Percentiles rank a stretch among this genome's conserved stretches.
Conservation (phyloP, 1,140 invertebrate genomes). For the Sarcophaga peregrina region DNA sequence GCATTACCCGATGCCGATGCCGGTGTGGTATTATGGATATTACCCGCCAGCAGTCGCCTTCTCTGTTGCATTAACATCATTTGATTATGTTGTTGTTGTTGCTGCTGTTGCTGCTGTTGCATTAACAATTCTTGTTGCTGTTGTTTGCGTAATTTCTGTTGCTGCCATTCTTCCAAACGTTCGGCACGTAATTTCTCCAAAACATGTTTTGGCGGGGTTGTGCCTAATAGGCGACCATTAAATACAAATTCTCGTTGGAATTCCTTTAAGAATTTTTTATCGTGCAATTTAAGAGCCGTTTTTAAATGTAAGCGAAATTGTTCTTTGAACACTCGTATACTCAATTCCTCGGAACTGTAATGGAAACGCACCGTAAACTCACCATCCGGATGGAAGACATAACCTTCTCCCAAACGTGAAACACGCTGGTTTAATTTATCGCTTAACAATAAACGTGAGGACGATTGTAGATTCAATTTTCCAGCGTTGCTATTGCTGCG, state of each 20-base stretch:
- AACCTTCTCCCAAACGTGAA: conserved; percentile 55
- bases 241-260: conserved; percentile 62
- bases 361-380: conserved; percentile 61
- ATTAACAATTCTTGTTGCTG: conserved; percentile 23
- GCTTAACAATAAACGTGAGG: background rate
- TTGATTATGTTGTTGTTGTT: conserved; percentile 28
- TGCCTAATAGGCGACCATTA: conserved; percentile 56
- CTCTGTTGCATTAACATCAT: conserved; percentile 48
- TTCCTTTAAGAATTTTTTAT: conserved; percentile 61
- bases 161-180: conserved; percentile 58
- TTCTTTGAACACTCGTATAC: conserved; percentile 59
- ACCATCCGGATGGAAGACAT: conserved; percentile 60
- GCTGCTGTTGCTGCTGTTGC: background rate
- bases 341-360: conserved; percentile 63
- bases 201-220: conserved; percentile 56
- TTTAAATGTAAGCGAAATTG: conserved; percentile 60
- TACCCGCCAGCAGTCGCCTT: conserved; percentile 49
- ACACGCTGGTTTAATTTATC: conserved; percentile 31
- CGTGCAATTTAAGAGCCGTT: conserved; percentile 56
- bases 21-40: conserved; percentile 45
- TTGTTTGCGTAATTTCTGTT: conserved; percentile 51
- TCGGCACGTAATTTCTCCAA: conserved; percentile 56
- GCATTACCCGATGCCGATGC: conserved; percentile 51
- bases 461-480: background rate
- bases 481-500: background rate